Percentiles rank a stretch among this genome's conserved stretches.
These are phyloP conservation scores for Decapterus maruadsi DNA, from an alignment of 2,797 vertebrate genomes.

Conservation along the genomic window DNA sequence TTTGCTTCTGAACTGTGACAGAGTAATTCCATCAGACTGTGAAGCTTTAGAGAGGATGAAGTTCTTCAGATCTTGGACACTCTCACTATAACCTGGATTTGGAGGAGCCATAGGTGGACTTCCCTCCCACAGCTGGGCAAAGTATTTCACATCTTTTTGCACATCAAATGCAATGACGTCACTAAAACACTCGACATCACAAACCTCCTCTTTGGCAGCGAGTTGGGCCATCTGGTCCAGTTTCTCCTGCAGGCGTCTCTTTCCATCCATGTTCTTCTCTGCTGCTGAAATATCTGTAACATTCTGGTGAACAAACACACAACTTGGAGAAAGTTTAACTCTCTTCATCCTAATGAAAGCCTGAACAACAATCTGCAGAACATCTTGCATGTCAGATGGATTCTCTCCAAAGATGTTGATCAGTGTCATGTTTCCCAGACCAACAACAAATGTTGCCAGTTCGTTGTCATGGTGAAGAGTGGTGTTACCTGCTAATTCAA, in stretches of 20 bases:
- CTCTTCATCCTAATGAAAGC: constrained; percentile 87
- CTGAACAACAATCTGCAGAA: constrained; percentile 85
- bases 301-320: constrained; percentile 77
- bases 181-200: constrained; percentile 70
- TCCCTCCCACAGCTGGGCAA: constrained; percentile 85
- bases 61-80: constrained; percentile 80
- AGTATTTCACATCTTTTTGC: constrained; percentile 82
- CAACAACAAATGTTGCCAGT: constrained; percentile 87
- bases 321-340: constrained; percentile 78
- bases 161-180: constrained; percentile 84
- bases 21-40: constrained; percentile 51
- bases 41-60: constrained; percentile 63
- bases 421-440: constrained; percentile 85
- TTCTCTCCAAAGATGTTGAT: constrained; percentile 89
- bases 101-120: constrained; percentile 86
- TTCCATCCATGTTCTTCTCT: constrained; percentile 82
- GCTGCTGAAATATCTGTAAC: constrained; percentile 75
- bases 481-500: constrained; percentile 67
- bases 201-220: constrained; percentile 81
- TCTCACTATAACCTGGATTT: constrained; percentile 83
- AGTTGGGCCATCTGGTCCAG: constrained; percentile 82
- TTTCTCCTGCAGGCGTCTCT: constrained; percentile 74
- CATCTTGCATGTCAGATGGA: constrained; percentile 85
- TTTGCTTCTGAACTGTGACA: constrained; percentile 76
- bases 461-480: constrained; percentile 82